A percentile compares a stretch with the other conserved stretches of the same genome.
These are phyloP conservation scores for Bubo blakistoni DNA, from an alignment of 2,113 vertebrate species.

Conservation along the genomic window DNA sequence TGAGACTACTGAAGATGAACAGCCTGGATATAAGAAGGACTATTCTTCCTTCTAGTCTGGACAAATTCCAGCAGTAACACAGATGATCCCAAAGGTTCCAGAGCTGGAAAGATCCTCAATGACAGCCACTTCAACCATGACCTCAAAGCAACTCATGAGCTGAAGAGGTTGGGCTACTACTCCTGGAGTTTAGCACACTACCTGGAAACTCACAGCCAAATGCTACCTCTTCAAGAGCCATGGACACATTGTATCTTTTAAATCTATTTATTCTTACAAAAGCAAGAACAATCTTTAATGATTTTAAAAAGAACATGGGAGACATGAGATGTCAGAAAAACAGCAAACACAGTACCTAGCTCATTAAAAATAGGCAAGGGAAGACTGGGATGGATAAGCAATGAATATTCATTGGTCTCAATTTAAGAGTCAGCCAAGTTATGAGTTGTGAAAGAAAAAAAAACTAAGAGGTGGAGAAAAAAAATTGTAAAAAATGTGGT, in stretches of 20 bases:
- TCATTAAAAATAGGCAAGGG: background rate
- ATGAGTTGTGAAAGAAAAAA: background rate
- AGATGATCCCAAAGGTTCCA: background rate
- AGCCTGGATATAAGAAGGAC: background rate
- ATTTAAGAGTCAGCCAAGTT: background rate
- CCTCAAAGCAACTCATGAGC: background rate
- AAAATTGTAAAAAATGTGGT: background rate
- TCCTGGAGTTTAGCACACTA: background rate
- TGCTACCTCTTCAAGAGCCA: background rate
- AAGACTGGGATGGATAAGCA: background rate
- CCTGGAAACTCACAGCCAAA: background rate
- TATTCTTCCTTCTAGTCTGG: background rate
- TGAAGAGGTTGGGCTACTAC: background rate
- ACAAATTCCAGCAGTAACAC: background rate
- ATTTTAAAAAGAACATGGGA: background rate
- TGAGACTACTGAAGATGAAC: background rate
- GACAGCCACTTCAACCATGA: background rate
- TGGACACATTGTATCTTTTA: background rate
- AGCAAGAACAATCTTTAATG: background rate
- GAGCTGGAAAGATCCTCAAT: background rate
- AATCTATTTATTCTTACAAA: background rate
- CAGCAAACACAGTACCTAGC: background rate
- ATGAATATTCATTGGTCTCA: background rate
- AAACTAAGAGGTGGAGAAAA: background rate
- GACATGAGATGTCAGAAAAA: background rate